These are phyloP conservation scores for Peromyscus maniculatus DNA, from an alignment of 2,113 vertebrate genomes.

Conservation along the genomic window DNA sequence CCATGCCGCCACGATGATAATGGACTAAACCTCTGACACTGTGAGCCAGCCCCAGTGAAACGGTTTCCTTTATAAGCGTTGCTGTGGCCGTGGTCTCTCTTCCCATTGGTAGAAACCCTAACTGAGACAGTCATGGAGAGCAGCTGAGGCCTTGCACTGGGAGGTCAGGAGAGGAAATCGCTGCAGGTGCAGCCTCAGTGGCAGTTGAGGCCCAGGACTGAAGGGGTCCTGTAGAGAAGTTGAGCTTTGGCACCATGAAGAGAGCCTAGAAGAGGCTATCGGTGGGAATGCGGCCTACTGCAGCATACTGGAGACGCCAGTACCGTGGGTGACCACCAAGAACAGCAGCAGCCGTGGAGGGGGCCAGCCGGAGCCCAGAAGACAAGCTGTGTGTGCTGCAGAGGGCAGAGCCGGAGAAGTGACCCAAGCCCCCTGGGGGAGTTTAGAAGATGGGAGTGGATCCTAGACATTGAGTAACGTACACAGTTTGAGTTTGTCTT, in stretches of 20 bases:
- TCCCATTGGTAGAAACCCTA: not conserved
- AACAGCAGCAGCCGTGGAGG: not conserved
- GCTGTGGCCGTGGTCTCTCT: not conserved
- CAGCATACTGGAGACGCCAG: not conserved
- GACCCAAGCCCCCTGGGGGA: not conserved
- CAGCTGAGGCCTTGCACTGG: not conserved
- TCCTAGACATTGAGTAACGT: not conserved
- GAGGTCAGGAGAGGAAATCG: not conserved
- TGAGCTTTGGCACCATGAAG: not conserved
- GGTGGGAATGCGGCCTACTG: not conserved
- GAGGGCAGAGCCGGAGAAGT: not conserved
- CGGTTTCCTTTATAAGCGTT: not conserved
- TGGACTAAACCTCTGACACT: not conserved
- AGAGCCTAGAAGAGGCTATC: not conserved
- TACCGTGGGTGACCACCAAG: no score
- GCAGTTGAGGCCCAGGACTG: not conserved
- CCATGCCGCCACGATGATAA: not conserved
- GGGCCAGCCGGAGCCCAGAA: not conserved
- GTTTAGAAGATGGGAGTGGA: not conserved
- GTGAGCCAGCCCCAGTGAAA: not conserved
- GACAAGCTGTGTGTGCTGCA: not conserved
- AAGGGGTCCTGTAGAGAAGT: not conserved
- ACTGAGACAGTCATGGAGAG: not conserved
- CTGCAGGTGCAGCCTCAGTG: not conserved
- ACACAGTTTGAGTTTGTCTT: not conserved